Base-by-base conservation (phyloP, 2,888 invertebrate species). In the Cyrtodaria siliqua region DNA sequence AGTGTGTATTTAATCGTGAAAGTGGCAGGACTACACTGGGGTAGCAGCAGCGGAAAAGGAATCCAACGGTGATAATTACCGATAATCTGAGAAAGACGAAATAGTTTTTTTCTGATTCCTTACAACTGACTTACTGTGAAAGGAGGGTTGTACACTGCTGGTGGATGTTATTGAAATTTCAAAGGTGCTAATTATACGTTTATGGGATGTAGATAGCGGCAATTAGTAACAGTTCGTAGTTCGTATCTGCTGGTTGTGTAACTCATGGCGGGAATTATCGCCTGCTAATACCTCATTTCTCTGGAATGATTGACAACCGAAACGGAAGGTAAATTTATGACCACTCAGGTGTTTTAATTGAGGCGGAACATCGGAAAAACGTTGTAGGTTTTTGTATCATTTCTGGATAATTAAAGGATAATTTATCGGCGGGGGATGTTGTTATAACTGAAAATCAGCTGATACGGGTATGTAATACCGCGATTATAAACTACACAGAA, bases 131-230 rank as follows among this genome's bases (percentile, higher is more conserved):
- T 40, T 20, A 38, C 24, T 42, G 20, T 26, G 49, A 59, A 40
- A 26, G 38, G 38, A 50, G 47, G 23, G 9, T 23, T 24, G 14
- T 42, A 40, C 47, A 44, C 59, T 42, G 20, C 23, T 50, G 44
- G 50, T 14, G 55, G 18, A 33, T 20, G 29, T 56, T 33, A 40
- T 47, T 63, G 62, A 44, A 66, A 44, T 38, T 47, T 20, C 52
- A 3, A 42, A 71, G 62, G 76, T 71, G 76, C 52, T 71, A 77
- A 77, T 77, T 71, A 66, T 53, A 62, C 47, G 53, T 66, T 71
- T 71, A 77, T 77, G 49, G 60, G 57, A 16, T 44, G 40, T 56
- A 71, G 71, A 63, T 67, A 62, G 24, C 14, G 27, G 49, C 59
- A 71, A 77, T 77, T 77, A 71, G 62, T 24, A 44, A 24, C 44